A percentile compares a stretch with the other conserved stretches of the same genome.
Evolutionary conservation across 2,113 vertebrate genomes (phyloP).

Genomic region (Puffinus mauretanicus): DNA sequence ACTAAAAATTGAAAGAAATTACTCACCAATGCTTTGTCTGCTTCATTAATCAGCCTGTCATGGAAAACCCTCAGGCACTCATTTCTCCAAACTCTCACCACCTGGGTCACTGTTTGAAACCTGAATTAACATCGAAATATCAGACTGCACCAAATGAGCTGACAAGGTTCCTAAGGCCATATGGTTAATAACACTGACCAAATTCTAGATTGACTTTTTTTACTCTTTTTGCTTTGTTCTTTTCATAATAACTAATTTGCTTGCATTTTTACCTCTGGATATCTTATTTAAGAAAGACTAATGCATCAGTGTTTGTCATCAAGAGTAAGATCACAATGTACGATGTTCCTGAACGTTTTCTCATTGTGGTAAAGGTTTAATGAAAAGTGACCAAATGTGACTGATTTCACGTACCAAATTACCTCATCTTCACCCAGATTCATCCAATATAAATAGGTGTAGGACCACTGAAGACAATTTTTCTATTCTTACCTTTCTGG

Average conservation of each 20-base stretch:
- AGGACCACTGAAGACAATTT: neutral
- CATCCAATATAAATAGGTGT: neutral
- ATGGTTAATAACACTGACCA: neutral
- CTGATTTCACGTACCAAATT: neutral
- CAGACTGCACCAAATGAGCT: neutral
- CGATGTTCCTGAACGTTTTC: neutral
- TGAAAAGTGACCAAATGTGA: neutral
- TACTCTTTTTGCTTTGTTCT: neutral
- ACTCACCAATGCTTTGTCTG: constrained; percentile 88
- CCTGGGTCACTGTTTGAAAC: constrained; percentile 84
- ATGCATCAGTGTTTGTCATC: neutral
- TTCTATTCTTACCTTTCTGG: constrained; percentile 80
- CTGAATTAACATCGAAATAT: constrained; percentile 60
- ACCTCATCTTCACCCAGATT: neutral
- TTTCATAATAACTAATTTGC: neutral
- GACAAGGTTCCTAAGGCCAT: neutral
- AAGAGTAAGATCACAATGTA: neutral
- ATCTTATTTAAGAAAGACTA: neutral
- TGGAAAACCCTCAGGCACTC: constrained; percentile 95
- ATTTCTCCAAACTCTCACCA: constrained; percentile 96
- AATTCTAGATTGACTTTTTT: neutral
- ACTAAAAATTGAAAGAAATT: neutral
- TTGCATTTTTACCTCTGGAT: neutral
- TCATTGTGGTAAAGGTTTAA: neutral
- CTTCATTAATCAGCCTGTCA: constrained; percentile 88